Conservation (phyloP, 2,797 vertebrate species). For the Phrynocephalus forsythii region DNA sequence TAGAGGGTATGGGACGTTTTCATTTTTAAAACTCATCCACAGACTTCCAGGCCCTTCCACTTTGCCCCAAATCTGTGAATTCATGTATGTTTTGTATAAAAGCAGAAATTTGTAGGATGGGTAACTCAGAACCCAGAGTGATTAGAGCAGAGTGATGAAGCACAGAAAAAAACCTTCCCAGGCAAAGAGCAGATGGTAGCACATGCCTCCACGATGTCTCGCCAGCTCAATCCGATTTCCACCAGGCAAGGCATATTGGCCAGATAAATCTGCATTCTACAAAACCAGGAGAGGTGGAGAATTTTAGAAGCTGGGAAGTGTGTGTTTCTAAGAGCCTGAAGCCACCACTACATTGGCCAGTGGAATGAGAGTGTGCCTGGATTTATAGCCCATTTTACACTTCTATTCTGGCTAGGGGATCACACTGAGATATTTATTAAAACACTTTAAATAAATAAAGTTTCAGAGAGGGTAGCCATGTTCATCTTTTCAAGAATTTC, state of each 20-base stretch:
- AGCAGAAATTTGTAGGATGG: too few species aligned
- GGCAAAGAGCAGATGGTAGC: constrained; percentile 65
- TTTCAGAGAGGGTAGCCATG: too few species aligned
- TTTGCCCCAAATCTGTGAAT: too few species aligned
- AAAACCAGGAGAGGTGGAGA: constrained; percentile 37
- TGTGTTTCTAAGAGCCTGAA: neutral
- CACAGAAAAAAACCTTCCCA: constrained; percentile 44
- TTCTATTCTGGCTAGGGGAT: too few species aligned
- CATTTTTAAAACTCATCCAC: too few species aligned
- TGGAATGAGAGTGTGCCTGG: neutral
- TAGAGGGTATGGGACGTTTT: too few species aligned
- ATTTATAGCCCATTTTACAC: neutral
- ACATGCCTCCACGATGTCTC: constrained; percentile 62
- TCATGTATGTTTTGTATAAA: too few species aligned
- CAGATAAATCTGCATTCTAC: constrained; percentile 29
- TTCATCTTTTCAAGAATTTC: too few species aligned
- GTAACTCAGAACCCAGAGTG: neutral
- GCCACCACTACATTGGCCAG: too few species aligned
- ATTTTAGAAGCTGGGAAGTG: constrained; percentile 38
- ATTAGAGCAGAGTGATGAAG: constrained; percentile 30
- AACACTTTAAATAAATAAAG: too few species aligned
- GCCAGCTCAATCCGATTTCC: constrained; percentile 46
- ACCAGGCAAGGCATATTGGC: constrained; percentile 34
- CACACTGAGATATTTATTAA: too few species aligned
- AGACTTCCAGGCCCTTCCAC: too few species aligned